Conservation (phyloP, 64 coral and sea anemone species). For the Stichodactyla mertensii region DNA sequence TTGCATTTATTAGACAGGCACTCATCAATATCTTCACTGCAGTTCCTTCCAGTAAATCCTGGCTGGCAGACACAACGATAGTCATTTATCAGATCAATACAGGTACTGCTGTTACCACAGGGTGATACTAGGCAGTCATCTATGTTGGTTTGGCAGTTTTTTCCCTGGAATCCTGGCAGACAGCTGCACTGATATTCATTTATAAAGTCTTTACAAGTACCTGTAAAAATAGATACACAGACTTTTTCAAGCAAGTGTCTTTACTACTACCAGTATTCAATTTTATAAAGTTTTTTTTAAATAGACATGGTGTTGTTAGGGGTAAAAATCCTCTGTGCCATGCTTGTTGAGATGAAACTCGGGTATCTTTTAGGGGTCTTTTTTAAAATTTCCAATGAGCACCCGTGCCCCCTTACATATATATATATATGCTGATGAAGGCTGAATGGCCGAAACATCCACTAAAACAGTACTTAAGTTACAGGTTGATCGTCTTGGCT, state of each 20-base stretch:
- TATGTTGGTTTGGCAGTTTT: constrained; percentile 50
- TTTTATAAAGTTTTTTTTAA: too few species aligned
- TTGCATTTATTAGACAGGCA: constrained; percentile 46
- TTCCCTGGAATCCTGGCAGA: constrained; percentile 51
- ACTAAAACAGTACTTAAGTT: too few species aligned
- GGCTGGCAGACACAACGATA: constrained; percentile 50
- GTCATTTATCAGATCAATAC: constrained; percentile 57
- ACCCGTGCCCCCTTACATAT: too few species aligned
- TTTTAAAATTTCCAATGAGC: too few species aligned
- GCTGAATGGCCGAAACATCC: too few species aligned
- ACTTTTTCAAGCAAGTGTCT: neutral
- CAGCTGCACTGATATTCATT: constrained; percentile 63
- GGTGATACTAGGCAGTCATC: constrained; percentile 47
- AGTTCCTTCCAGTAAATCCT: constrained; percentile 56
- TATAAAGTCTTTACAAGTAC: constrained; percentile 62
- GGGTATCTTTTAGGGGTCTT: too few species aligned
- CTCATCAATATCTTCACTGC: constrained; percentile 60
- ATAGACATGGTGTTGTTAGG: too few species aligned
- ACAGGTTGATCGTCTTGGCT: too few species aligned
- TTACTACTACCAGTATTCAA: too few species aligned
- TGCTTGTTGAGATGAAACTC: too few species aligned
- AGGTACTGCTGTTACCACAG: constrained; percentile 54
- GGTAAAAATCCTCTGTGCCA: too few species aligned
- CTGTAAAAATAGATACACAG: constrained; percentile 10
- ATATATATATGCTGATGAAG: too few species aligned